phyloP scores from a whole-genome alignment of 2,113 vertebrate genomes.

The Corythaixoides concolor region DNA sequence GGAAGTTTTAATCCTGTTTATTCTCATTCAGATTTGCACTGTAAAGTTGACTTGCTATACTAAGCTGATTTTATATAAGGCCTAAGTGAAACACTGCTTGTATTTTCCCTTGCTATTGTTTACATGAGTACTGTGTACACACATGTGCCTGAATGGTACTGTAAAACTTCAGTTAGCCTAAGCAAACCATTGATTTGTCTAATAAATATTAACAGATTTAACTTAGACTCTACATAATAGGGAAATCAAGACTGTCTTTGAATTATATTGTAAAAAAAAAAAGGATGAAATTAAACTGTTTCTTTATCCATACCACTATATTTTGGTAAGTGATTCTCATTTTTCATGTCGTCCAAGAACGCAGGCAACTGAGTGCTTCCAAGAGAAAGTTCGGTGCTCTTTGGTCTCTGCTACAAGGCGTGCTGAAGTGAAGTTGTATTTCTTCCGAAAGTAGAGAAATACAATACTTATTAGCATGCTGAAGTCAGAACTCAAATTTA shows the following conservation, averaged over 20 bases:
- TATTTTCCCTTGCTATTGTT: constrained; percentile 59
- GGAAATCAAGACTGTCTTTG: constrained; percentile 52
- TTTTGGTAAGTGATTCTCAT: constrained; percentile 45
- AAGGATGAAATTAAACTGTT: constrained; percentile 63
- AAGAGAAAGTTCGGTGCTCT: background rate
- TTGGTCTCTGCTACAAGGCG: background rate
- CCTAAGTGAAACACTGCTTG: constrained; percentile 49
- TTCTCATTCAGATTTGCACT: constrained; percentile 47
- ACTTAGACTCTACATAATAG: constrained; percentile 35
- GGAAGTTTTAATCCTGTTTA: constrained; percentile 4
- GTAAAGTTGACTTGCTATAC: constrained; percentile 40
- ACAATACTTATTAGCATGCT: background rate
- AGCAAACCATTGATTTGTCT: constrained; percentile 54
- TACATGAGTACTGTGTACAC: constrained; percentile 61
- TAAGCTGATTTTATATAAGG: constrained; percentile 34
- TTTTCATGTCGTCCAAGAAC: background rate
- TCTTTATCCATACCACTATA: constrained; percentile 49
- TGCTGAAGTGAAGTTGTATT: background rate
- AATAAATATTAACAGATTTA: constrained; percentile 52
- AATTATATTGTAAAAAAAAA: constrained; percentile 43
- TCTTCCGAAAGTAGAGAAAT: background rate
- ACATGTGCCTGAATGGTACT: constrained; percentile 50
- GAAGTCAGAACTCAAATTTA: background rate
- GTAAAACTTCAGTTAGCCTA: constrained; percentile 38
- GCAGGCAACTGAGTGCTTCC: background rate